phyloP scores from a whole-genome alignment of 1,140 invertebrate genomes.

The Megalonaias nervosa region DNA sequence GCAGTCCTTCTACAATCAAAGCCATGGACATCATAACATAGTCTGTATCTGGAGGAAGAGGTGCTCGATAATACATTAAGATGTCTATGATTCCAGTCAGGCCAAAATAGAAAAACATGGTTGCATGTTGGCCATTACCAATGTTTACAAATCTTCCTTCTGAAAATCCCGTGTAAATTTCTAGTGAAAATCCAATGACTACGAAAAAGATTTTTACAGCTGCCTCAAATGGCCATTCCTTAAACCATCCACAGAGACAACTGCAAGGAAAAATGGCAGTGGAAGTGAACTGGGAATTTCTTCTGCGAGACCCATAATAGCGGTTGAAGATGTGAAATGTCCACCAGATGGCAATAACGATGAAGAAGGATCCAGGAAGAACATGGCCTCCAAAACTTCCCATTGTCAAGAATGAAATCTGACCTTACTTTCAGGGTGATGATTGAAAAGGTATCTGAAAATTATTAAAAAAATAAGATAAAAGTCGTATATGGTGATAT shows the following conservation, averaged over 20 bases:
- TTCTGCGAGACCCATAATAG: constrained; percentile 58
- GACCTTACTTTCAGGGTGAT: too few relatives aligned
- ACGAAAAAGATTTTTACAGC: constrained; percentile 68
- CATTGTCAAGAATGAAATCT: constrained; percentile 53
- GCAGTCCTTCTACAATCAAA: constrained; percentile 70
- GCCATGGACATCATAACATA: constrained; percentile 70
- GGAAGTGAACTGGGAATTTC: constrained; percentile 60
- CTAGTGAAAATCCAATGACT: constrained; percentile 67
- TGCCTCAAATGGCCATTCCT: constrained; percentile 65
- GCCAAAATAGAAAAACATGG: constrained; percentile 75
- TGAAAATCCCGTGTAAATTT: constrained; percentile 69
- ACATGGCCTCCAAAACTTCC: constrained; percentile 73
- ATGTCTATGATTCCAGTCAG: constrained; percentile 72
- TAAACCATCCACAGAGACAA: constrained; percentile 60
- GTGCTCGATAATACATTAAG: constrained; percentile 63
- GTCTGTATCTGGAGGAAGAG: constrained; percentile 69
- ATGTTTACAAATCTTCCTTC: constrained; percentile 67
- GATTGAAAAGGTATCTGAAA: too few relatives aligned
- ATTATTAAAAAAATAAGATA: too few relatives aligned
- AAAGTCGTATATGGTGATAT: too few relatives aligned
- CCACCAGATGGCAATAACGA: constrained; percentile 73
- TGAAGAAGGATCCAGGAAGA: constrained; percentile 74
- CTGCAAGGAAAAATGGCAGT: constrained; percentile 63
- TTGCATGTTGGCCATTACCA: constrained; percentile 74
- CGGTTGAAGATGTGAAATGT: constrained; percentile 65